phyloP scores from a whole-genome alignment of 2,797 vertebrate species.

The Sebastes iracundus region DNA sequence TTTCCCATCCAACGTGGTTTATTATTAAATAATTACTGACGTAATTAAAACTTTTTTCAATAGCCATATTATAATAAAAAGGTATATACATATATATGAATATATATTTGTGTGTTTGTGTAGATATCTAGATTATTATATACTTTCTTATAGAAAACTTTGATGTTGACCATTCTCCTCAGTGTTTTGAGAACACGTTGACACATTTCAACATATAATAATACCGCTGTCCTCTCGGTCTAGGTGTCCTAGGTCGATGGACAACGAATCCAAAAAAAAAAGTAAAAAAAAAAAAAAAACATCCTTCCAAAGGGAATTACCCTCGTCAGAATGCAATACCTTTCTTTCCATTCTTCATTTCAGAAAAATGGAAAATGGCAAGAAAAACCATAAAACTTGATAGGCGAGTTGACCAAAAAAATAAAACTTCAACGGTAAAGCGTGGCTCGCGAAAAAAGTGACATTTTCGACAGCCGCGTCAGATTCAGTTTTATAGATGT shows the following conservation, averaged over 20 bases:
- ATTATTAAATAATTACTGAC: slow-evolving; percentile 83
- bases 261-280: slow-evolving; percentile 72
- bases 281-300: slow-evolving; percentile 15
- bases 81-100: slow-evolving; percentile 85
- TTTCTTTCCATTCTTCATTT: slow-evolving; percentile 79
- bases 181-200: slow-evolving; percentile 82
- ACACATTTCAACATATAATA: slow-evolving; percentile 78
- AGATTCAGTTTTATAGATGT: slow-evolving; percentile 68
- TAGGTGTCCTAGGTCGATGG: slow-evolving; percentile 71
- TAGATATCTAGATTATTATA: slow-evolving; percentile 89
- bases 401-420: slow-evolving; percentile 83
- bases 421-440: slow-evolving; percentile 29
- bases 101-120: slow-evolving; percentile 90
- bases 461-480: slow-evolving; percentile 42
- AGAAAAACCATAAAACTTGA: slow-evolving; percentile 68
- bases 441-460: slow-evolving; percentile 29
- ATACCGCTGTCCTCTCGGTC: slow-evolving; percentile 68
- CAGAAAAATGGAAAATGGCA: slow-evolving; percentile 68
- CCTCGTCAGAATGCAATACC: slow-evolving; percentile 82
- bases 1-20: slow-evolving; percentile 85
- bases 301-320: slow-evolving; percentile 81
- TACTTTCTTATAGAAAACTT: slow-evolving; percentile 89
- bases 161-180: slow-evolving; percentile 86
- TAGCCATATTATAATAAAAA: slow-evolving; percentile 89
- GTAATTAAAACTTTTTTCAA: slow-evolving; percentile 86